phyloP scores from a whole-genome alignment of 2,113 vertebrate genomes.

The Microcebus jonahi region DNA sequence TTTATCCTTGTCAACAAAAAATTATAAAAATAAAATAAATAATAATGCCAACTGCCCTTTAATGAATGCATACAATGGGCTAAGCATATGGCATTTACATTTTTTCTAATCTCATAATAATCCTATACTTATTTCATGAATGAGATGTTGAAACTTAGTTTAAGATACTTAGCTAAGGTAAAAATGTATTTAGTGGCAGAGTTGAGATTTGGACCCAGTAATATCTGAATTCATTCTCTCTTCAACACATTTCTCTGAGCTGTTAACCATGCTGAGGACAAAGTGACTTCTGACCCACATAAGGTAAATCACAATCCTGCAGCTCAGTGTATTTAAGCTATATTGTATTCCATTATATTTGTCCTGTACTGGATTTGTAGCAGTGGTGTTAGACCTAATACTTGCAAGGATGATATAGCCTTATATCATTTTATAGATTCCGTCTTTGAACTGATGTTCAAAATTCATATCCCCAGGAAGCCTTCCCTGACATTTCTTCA shows the following conservation, averaged over 20 bases:
- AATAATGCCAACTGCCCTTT: not conserved
- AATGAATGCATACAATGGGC: not conserved
- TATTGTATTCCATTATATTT: slow-evolving; percentile 5
- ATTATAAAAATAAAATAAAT: not conserved
- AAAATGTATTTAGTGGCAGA: not conserved
- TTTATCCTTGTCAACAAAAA: not conserved
- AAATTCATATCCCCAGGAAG: slow-evolving; percentile 36
- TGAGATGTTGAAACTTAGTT: not conserved
- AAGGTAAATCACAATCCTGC: not conserved
- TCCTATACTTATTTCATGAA: not conserved
- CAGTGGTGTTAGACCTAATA: not conserved
- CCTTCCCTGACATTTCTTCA: slow-evolving; percentile 15
- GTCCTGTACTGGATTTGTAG: not conserved
- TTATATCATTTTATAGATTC: not conserved
- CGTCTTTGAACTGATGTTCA: slow-evolving; percentile 49
- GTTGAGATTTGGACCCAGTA: not conserved
- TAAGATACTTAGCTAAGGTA: not conserved
- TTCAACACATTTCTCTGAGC: not conserved
- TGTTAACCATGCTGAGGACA: not conserved
- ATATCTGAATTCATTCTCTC: not conserved
- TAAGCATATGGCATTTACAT: not conserved
- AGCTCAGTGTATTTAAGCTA: not conserved
- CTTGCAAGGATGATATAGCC: not conserved
- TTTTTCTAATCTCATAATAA: not conserved
- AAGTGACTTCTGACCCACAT: not conserved